These are phyloP conservation scores for Acrocephalus kingi DNA, from an alignment of 2,113 vertebrate genomes.

Conservation along the genomic window DNA sequence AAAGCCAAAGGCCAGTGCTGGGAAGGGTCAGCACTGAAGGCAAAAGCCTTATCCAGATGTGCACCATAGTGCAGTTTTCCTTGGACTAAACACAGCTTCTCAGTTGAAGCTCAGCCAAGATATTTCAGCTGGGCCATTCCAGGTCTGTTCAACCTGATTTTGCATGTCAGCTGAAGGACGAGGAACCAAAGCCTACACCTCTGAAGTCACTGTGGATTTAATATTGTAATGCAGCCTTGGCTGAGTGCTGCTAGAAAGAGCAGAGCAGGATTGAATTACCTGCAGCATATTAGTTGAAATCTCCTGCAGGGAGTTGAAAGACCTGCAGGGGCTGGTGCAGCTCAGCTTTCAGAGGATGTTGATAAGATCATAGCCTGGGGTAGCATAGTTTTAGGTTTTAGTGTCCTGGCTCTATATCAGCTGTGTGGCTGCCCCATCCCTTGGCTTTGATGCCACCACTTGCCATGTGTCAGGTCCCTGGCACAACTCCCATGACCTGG, in stretches of 20 bases:
- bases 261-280: conserved; percentile 47
- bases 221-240: conserved; percentile 47
- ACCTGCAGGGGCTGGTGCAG: neutral
- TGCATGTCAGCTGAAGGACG: conserved; percentile 21
- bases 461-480: fast-evolving
- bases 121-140: neutral
- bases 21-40: neutral
- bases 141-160: conserved; percentile 20
- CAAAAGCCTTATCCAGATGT: neutral
- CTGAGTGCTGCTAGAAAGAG: neutral
- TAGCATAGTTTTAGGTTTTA: conserved; percentile 21
- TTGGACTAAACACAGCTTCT: neutral
- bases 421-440: neutral
- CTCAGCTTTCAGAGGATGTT: conserved; percentile 5
- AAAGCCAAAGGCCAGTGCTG: neutral
- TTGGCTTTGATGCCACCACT: neutral
- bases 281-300: neutral
- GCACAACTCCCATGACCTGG: neutral
- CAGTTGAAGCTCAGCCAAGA: neutral
- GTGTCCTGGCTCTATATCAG: no score
- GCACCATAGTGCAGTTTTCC: neutral
- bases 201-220: conserved; percentile 1
- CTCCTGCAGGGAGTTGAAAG: no score
- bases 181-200: conserved; percentile 38
- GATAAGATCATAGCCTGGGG: conserved; percentile 4